Evolutionary conservation across 2,113 vertebrate species (phyloP), one percentile per base, ranked within the genome.

Genomic region (Channa argus): DNA sequence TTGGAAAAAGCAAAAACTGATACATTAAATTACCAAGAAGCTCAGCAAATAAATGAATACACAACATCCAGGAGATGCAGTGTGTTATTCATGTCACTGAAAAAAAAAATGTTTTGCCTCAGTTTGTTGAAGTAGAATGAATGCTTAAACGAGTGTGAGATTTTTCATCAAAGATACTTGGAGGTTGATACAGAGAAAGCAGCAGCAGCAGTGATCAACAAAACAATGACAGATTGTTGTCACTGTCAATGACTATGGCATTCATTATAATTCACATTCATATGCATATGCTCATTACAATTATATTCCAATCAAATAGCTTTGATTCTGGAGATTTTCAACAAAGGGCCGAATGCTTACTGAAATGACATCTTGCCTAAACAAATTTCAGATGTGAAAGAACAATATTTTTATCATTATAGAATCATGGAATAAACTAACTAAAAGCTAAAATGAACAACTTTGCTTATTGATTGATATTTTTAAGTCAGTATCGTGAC

Each of bases 251-350:
- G 79, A 76, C 53, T 66, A 15, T 60, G 64, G 43, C 38, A 70
- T 71, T 82, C 63, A 76, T 82, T 77, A 74, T 3, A 63, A 71
- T 71, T 74, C 56, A 77, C 43, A 67, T 82, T 84, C 68, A 84
- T 82, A 66, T 52, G 50, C 70, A 74, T 79, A 38, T 54, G 14
- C 51, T 78, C 65, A 70, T 75, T 69, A 56, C 72, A 65, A 47
- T 68, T 67, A 68, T 43, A 76, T 62, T 74, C 14, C 62, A 75
- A 72, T 82, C 70, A 78, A 79, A 70, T 34, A 54, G 0, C 46
- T 58, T 72, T 68, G 51, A 80, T 89, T 77, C 13, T 13, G 43
- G 6, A 37, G 44, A 52, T 54, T 74, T 56, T 13, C 13, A 70
- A 79, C 63, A 72, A 72, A 82, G 15, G 13, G 39, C 36, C n/a